phyloP scores from a whole-genome alignment of 2,113 vertebrate species.

The Ariopsis seemanni region DNA sequence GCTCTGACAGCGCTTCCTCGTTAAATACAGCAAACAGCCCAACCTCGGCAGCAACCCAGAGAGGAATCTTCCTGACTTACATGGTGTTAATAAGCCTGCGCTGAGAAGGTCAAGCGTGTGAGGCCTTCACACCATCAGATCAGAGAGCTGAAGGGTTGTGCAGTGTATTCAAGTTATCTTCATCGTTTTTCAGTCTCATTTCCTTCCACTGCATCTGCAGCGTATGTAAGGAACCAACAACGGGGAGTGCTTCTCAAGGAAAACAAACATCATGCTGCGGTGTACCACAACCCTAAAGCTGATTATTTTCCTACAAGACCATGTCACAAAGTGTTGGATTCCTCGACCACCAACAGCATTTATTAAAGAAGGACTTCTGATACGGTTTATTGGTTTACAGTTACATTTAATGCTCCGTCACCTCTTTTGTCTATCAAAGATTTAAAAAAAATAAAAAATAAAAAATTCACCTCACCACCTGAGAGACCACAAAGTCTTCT shows the following conservation, averaged over 20 bases:
- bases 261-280: not conserved
- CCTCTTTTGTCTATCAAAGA: not conserved
- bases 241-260: not conserved
- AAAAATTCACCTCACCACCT: not conserved
- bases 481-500: not conserved
- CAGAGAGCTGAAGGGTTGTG: not conserved
- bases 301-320: not conserved
- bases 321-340: not conserved
- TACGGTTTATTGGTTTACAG: not conserved
- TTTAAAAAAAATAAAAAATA: not conserved
- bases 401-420: not conserved
- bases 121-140: not conserved
- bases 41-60: not conserved
- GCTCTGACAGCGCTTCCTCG: not conserved
- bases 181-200: not conserved
- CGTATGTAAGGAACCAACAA: not conserved
- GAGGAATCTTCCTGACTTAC: not conserved
- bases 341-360: not conserved
- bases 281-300: not conserved
- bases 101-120: not conserved
- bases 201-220: not conserved
- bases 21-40: not conserved
- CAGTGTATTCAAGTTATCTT: not conserved
- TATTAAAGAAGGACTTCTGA: not conserved
- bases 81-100: not conserved